Conservation (phyloP, 2,113 vertebrate genomes). For the Corapipo altera region DNA sequence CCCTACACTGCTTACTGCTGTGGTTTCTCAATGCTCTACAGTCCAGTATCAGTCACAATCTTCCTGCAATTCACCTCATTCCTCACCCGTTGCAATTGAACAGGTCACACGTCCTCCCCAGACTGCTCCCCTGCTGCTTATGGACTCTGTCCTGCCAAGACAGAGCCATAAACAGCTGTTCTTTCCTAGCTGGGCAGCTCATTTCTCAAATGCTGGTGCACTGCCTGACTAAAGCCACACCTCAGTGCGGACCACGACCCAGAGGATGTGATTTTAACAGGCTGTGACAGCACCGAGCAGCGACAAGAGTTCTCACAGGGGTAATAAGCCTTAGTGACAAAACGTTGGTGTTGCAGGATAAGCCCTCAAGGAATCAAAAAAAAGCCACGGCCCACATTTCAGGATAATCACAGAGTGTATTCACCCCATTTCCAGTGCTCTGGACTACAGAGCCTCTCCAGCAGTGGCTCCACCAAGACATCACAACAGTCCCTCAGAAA, state of each 20-base stretch:
- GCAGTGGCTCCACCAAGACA: background rate
- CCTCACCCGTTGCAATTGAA: background rate
- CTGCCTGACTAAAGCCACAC: background rate
- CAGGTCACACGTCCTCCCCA: background rate
- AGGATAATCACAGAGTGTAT: slow-evolving; percentile 31
- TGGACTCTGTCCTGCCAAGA: background rate
- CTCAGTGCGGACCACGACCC: background rate
- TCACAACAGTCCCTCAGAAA: background rate
- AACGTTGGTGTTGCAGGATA: background rate
- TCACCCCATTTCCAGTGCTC: background rate
- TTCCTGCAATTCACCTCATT: background rate
- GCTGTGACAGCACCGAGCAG: background rate
- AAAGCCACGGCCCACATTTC: background rate
- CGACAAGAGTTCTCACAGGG: background rate
- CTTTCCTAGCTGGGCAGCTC: background rate
- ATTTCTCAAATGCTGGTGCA: background rate
- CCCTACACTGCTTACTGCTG: background rate
- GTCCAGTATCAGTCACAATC: background rate
- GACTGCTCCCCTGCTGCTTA: background rate
- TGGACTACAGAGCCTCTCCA: background rate
- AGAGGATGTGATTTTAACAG: background rate
- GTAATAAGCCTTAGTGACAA: background rate
- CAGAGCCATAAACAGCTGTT: background rate
- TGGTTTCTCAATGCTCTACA: background rate
- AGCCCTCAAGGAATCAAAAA: background rate